Conservation (phyloP, 2,888 invertebrate genomes). For the Junonia oenone region DNA sequence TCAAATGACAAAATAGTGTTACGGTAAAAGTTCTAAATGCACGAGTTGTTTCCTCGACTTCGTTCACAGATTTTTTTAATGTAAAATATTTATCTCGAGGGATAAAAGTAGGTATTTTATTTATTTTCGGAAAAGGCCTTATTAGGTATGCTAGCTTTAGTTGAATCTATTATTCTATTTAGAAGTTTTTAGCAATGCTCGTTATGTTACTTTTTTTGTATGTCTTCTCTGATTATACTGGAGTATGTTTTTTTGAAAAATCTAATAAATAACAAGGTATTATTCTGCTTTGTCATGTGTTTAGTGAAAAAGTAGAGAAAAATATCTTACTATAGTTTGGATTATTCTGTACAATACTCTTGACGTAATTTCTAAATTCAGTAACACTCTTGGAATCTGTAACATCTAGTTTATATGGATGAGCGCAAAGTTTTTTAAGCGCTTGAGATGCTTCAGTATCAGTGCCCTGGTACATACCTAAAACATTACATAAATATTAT, state of each 20-base stretch:
- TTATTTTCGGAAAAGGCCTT: neutral
- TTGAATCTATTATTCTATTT: no score
- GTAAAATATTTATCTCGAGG: no score
- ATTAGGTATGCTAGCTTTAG: no score
- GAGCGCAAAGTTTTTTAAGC: constrained; percentile 54
- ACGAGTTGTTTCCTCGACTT: no score
- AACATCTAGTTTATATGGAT: constrained; percentile 83
- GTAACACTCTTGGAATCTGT: constrained; percentile 80
- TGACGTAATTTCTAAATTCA: constrained; percentile 66
- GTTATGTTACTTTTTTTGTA: no score
- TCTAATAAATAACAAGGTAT: no score
- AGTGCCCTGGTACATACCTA: constrained; percentile 75
- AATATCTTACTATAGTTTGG: constrained; percentile 69
- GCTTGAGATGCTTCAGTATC: constrained; percentile 73
- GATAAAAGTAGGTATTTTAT: no score
- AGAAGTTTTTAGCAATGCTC: no score
- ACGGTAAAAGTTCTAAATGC: neutral
- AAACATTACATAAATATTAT: neutral
- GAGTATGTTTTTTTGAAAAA: no score
- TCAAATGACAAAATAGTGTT: neutral
- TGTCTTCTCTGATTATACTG: no score
- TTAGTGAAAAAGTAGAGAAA: neutral
- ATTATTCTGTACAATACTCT: constrained; percentile 64
- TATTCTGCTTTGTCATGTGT: neutral
- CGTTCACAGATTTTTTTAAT: no score